These are phyloP conservation scores for Apocheima hispidaria DNA, from an alignment of 2,888 invertebrate species.

Conservation along the genomic window DNA sequence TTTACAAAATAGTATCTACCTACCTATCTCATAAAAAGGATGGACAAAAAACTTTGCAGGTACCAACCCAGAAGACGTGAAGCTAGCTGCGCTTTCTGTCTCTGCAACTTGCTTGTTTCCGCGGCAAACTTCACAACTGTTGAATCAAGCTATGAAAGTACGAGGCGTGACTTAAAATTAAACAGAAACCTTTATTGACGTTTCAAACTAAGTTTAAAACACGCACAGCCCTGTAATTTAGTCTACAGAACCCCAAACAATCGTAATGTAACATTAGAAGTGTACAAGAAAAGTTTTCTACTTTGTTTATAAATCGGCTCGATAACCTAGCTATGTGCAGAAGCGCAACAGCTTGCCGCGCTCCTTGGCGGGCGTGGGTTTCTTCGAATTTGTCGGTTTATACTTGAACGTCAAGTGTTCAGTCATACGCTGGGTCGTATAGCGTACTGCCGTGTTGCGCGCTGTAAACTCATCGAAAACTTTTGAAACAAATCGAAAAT, in stretches of 20 bases:
- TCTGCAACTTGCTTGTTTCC: constrained; percentile 27
- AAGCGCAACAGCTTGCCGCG: constrained; percentile 67
- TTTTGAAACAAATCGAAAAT: constrained; percentile 71
- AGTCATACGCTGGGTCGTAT: constrained; percentile 65
- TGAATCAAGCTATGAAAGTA: constrained; percentile 28
- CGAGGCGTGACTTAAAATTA: constrained; percentile 72
- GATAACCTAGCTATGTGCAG: constrained; percentile 69
- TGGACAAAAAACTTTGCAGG: constrained; percentile 54
- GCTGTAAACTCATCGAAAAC: constrained; percentile 64
- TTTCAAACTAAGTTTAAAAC: constrained; percentile 66
- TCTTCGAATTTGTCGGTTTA: constrained; percentile 74
- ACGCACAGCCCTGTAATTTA: constrained; percentile 69
- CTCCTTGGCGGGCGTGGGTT: constrained; percentile 60
- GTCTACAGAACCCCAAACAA: constrained; percentile 65
- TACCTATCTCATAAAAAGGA: constrained; percentile 38
- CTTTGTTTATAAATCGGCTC: constrained; percentile 69
- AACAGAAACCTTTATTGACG: constrained; percentile 72
- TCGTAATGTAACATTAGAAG: constrained; percentile 58
- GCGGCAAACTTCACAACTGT: constrained; percentile 53
- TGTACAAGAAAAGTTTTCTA: constrained; percentile 67
- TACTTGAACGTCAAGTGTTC: constrained; percentile 68
- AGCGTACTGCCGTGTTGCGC: constrained; percentile 62
- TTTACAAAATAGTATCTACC: constrained; percentile 53
- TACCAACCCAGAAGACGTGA: constrained; percentile 51
- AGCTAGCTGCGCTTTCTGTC: constrained; percentile 57